A percentile compares a stretch with the other conserved stretches of the same genome.
phyloP scores from a whole-genome alignment of 2,888 invertebrate species.

The Nephrocerus scutellatus region DNA sequence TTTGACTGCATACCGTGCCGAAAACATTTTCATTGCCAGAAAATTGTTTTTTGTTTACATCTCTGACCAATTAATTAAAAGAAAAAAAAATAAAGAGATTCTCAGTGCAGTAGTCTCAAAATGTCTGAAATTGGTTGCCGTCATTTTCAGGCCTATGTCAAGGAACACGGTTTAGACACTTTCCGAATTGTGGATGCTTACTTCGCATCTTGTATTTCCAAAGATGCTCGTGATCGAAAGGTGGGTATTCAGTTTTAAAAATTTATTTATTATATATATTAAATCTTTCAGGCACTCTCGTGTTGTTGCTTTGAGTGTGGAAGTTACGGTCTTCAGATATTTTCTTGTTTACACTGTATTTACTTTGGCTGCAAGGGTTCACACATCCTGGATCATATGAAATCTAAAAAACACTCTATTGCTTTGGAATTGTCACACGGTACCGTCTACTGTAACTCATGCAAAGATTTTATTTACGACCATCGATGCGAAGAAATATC shows the following conservation, averaged over 20 bases:
- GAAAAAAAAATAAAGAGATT: too few species aligned
- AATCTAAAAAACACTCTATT: conserved; percentile 71
- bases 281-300: conserved; percentile 59
- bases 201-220: conserved; percentile 75
- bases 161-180: conserved; percentile 47
- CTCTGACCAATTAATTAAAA: too few species aligned
- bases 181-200: conserved; percentile 69
- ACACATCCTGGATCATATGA: conserved; percentile 82
- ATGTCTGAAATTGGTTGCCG: conserved; percentile 45
- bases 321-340: conserved; percentile 69
- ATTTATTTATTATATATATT: background rate
- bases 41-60: too few species aligned
- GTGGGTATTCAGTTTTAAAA: conserved; percentile 47
- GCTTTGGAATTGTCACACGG: conserved; percentile 85
- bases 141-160: conserved; percentile 44
- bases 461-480: conserved; percentile 90
- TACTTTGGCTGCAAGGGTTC: conserved; percentile 85
- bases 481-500: conserved; percentile 58
- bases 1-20: too few species aligned
- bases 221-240: conserved; percentile 76
- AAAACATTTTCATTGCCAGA: too few species aligned
- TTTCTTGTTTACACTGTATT: conserved; percentile 83
- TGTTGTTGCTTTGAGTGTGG: conserved; percentile 79
- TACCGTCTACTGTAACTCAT: conserved; percentile 80
- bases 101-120: background rate